Base-by-base conservation (phyloP, 2,888 invertebrate species). In the Portevinia maculata region DNA sequence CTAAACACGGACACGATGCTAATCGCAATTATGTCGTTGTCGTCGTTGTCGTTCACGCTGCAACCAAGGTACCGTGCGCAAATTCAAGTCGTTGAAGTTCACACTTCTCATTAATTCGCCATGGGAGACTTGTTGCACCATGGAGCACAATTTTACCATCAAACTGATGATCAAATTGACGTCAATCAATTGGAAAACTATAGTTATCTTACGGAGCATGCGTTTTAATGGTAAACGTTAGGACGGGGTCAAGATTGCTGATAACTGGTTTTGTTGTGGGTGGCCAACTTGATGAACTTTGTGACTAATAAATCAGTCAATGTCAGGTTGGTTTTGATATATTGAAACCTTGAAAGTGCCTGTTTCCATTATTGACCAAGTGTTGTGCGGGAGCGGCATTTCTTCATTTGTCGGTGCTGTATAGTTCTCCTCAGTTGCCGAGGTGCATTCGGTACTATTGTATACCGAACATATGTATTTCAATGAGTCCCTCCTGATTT, bases 21-120 rank as follows among this genome's bases (percentile, higher is more conserved):
- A 73, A 83, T 83, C 83, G 83, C 71, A 83, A 83, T 83, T 83
- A 83, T 83, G 83, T 83, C 83, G 78, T 73, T 62, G 76, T 71
- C 48, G 70, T 59, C 50, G 67, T 74, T 39, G 50, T 53, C 44
- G 57, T 48, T 13, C 17, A 11, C 41, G 17, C 17, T 70, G 39
- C 52, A 55, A 41, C 37, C 55, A 41, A 32, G 52, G 59, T 46
- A 41, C 17, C 46, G 37, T 32, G 15, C 53, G 59, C 17, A 46
- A 59, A 59, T 50, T 44, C 44, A 39, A 50, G 21, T 65, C 30
- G 53, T 55, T 67, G 65, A 75, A 64, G 62, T 59, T 79, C 69
- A 79, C 74, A 79, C 78, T 67, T 65, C 41, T 48, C 17, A 55
- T n/a, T 57, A 48, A 24, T 39, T 21, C 78, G 71, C 65, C 67